These are phyloP conservation scores for Patella depressa DNA, from an alignment of 2,888 invertebrate species.

Conservation along the genomic window DNA sequence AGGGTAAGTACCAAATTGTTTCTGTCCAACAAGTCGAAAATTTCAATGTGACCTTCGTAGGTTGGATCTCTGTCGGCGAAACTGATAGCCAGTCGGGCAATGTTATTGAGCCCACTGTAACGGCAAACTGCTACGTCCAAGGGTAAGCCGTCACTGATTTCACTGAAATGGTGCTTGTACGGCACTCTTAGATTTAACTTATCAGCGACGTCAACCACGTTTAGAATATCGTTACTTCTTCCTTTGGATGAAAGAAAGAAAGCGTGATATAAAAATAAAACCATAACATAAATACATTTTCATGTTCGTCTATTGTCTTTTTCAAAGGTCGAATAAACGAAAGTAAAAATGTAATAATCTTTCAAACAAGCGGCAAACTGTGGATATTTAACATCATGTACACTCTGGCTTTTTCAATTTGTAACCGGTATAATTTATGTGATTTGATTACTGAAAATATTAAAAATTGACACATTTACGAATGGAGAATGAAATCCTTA, in stretches of 20 bases:
- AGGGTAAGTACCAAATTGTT: not conserved
- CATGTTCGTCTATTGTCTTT: not conserved
- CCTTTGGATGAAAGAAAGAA: not conserved
- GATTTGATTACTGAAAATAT: not conserved
- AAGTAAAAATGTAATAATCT: not conserved
- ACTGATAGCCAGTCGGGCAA: not conserved
- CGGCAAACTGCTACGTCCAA: not conserved
- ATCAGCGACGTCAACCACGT: not conserved
- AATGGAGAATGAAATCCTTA: not conserved
- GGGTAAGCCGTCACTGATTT: not conserved
- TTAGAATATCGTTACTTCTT: not conserved
- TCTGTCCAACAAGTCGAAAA: not conserved
- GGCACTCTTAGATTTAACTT: not conserved
- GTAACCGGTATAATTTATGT: too few species aligned
- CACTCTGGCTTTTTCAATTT: too few species aligned
- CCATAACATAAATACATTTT: not conserved
- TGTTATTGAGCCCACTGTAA: not conserved
- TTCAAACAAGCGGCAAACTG: too few species aligned
- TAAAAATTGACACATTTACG: not conserved
- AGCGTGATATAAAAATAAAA: too few species aligned
- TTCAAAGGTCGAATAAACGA: not conserved
- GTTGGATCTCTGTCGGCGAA: not conserved
- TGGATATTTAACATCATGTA: too few species aligned
- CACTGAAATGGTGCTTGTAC: not conserved
- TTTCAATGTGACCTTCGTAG: not conserved